Evolutionary conservation across 2,888 invertebrate species (phyloP).

Genomic region (Xylocampa areola): DNA sequence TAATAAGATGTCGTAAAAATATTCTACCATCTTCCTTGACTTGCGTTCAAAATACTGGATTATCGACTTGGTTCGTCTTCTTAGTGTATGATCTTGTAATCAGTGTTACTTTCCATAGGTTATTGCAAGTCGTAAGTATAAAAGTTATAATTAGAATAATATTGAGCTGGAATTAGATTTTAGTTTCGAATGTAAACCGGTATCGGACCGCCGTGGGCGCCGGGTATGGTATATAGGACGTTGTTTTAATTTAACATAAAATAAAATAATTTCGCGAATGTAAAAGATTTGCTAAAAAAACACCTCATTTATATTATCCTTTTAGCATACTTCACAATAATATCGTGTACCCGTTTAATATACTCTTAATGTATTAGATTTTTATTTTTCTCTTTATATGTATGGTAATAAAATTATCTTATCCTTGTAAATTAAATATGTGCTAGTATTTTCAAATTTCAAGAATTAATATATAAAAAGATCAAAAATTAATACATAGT

Average conservation of each 20-base stretch:
- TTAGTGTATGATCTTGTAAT: conserved; percentile 29
- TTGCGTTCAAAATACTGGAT: conserved; percentile 29
- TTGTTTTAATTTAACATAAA: conserved; percentile 9
- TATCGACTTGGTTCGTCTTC: conserved; percentile 11
- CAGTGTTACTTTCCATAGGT: conserved; percentile 39
- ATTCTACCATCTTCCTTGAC: background rate
- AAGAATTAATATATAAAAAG: conserved; percentile 13
- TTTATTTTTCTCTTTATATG: too few relatives aligned
- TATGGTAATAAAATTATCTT: too few relatives aligned
- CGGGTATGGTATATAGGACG: conserved; percentile 30
- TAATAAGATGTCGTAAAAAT: background rate
- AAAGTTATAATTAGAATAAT: conserved; percentile 56
- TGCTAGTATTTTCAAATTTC: conserved; percentile 12
- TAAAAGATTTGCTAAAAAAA: too few relatives aligned
- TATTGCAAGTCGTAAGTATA: conserved; percentile 42
- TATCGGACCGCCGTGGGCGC: conserved; percentile 48
- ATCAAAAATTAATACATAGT: conserved; percentile 43
- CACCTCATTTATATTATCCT: background rate
- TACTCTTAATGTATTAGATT: too few relatives aligned
- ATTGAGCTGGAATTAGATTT: conserved; percentile 54
- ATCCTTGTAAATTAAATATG: background rate
- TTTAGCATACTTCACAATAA: too few relatives aligned
- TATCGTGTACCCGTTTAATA: too few relatives aligned
- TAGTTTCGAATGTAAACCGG: conserved; percentile 60
- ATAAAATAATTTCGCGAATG: background rate